Evolutionary conservation across 2,113 vertebrate species (phyloP).

Genomic region (Loxodonta africana): DNA sequence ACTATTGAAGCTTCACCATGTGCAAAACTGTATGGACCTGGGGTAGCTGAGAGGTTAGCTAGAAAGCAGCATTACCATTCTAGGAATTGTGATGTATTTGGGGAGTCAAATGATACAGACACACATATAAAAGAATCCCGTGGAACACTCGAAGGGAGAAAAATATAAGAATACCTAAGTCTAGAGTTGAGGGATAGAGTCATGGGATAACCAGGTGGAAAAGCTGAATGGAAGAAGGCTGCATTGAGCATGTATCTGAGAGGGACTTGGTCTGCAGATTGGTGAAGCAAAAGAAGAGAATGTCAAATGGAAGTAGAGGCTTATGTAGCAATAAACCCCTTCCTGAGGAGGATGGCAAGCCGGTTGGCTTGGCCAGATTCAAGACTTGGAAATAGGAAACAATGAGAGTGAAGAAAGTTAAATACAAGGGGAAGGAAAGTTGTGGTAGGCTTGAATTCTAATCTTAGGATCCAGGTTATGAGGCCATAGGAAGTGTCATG

Average conservation of each 20-base stretch:
- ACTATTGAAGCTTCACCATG: neutral
- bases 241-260: neutral
- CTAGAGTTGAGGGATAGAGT: neutral
- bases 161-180: neutral
- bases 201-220: rapidly evolving
- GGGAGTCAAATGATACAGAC: neutral
- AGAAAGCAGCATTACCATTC: neutral
- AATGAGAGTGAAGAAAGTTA: neutral
- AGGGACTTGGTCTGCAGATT: neutral
- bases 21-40: neutral
- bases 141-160: neutral
- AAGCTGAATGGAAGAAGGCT: neutral
- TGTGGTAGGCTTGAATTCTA: neutral
- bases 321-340: neutral
- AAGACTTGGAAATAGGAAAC: neutral
- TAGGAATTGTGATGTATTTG: neutral
- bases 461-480: neutral
- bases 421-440: neutral
- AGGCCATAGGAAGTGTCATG: neutral
- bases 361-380: neutral
- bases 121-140: neutral
- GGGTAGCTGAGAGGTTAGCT: neutral
- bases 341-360: neutral
- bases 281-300: neutral
- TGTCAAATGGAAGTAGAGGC: neutral